Evolutionary conservation across 2,113 vertebrate species (phyloP).

Genomic region (Phoenicopterus ruber): DNA sequence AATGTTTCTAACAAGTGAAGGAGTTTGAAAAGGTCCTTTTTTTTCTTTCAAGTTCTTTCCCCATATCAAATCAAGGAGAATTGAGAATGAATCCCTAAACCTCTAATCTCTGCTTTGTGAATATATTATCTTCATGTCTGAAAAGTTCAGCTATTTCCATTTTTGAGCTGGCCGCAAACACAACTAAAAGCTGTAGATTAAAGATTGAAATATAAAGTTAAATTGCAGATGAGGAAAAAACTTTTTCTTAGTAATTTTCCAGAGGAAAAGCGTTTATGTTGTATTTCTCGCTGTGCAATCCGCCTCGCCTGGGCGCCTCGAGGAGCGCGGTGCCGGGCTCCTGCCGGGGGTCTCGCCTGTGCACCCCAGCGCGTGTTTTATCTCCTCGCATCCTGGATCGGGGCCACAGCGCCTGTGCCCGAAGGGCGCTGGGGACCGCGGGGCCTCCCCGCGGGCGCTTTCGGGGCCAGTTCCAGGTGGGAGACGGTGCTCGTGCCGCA

Average conservation of each 20-base stretch:
- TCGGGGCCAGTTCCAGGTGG: too few species aligned
- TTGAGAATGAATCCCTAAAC: background rate
- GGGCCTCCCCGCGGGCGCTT: background rate
- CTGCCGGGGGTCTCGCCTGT: background rate
- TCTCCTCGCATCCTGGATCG: accelerated
- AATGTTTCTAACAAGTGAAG: background rate
- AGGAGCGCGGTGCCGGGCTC: too few species aligned
- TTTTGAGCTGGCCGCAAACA: background rate
- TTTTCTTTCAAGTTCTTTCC: background rate
- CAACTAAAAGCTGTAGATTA: background rate
- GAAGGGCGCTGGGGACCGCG: too few species aligned
- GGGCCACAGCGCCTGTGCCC: background rate
- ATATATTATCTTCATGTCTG: background rate
- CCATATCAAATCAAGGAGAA: background rate
- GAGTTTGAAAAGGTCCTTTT: background rate
- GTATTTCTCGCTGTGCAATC: background rate
- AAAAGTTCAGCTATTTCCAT: background rate
- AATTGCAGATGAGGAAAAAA: background rate
- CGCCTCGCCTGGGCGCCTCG: too few species aligned
- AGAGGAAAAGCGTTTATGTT: background rate
- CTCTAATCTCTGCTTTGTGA: background rate
- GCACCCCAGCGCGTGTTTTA: background rate
- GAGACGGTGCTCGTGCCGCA: background rate
- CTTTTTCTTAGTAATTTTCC: background rate
- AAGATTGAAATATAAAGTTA: background rate